phyloP scores from a whole-genome alignment of 2,113 vertebrate species.

The Gallinago undulata region DNA sequence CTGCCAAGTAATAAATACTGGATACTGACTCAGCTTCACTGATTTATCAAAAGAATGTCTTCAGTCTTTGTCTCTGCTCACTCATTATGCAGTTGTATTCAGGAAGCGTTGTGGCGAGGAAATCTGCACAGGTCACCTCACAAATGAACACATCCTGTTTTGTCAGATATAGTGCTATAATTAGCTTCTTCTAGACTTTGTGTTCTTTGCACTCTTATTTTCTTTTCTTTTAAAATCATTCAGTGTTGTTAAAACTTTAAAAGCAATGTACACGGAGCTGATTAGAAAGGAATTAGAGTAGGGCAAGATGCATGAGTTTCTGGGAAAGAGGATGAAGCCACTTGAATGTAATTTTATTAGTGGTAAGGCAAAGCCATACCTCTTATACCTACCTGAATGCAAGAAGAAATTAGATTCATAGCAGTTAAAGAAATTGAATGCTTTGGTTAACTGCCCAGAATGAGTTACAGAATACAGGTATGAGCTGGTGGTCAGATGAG shows the following conservation, averaged over 20 bases:
- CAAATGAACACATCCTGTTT: neutral
- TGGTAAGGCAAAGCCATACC: neutral
- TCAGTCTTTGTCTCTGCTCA: neutral
- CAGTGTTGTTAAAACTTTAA: slow-evolving; percentile 1
- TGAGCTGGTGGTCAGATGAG: neutral
- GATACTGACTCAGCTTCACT: neutral
- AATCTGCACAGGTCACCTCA: neutral
- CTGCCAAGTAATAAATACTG: neutral
- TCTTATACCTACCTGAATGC: neutral
- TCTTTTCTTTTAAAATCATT: neutral
- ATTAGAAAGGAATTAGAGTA: neutral
- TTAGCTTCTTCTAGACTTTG: neutral
- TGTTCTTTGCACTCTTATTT: neutral
- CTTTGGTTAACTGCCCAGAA: neutral
- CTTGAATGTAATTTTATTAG: neutral
- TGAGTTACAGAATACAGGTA: neutral
- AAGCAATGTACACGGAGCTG: neutral
- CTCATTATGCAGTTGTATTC: neutral
- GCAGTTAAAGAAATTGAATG: neutral
- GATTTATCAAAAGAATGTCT: neutral
- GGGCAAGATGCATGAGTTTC: neutral
- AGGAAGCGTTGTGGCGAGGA: neutral
- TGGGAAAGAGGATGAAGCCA: neutral
- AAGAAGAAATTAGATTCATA: neutral
- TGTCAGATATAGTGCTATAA: neutral